Evolutionary conservation across 53 echinoderm and acorn worm species (phyloP).

Genomic region (Apostichopus leukothele): DNA sequence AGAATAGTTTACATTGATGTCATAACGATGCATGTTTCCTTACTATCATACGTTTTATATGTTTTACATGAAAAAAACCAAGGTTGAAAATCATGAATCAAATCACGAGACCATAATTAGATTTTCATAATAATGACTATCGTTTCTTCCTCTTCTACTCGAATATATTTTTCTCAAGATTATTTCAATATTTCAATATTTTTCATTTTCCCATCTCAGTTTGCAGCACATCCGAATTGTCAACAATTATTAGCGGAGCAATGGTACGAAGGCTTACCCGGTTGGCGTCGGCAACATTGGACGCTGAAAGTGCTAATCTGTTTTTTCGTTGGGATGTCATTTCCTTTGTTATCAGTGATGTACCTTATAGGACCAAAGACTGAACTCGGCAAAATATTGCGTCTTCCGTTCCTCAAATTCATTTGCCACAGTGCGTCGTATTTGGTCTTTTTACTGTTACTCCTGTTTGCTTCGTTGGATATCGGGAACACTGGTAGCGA

Average conservation of each 20-base stretch:
- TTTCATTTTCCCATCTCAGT: constrained; percentile 49
- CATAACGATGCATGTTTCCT: too few species aligned
- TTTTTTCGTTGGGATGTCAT: constrained; percentile 84
- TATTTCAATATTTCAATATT: background rate
- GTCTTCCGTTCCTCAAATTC: constrained; percentile 99
- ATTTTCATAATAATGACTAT: too few species aligned
- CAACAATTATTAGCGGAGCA: constrained; percentile 96
- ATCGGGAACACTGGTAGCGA: constrained; percentile 33
- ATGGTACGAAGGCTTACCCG: constrained; percentile 95
- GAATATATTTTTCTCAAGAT: background rate
- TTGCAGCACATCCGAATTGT: constrained; percentile 94
- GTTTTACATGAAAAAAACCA: background rate
- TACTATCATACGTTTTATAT: background rate
- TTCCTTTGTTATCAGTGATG: constrained; percentile 82
- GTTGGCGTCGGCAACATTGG: constrained; percentile 96
- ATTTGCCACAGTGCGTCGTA: constrained; percentile 98
- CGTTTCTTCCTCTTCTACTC: too few species aligned
- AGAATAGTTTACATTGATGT: too few species aligned
- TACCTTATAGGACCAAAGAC: constrained; percentile 88
- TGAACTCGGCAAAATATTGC: constrained; percentile 80
- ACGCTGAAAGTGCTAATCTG: constrained; percentile 86
- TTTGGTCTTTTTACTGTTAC: constrained; percentile 80
- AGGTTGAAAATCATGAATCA: background rate
- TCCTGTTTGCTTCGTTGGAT: constrained; percentile 86
- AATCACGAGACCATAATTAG: too few species aligned